Base-by-base conservation (phyloP, 30 jellyfish, hydroid and myxozoan species). In the Hydractinia echinata region DNA sequence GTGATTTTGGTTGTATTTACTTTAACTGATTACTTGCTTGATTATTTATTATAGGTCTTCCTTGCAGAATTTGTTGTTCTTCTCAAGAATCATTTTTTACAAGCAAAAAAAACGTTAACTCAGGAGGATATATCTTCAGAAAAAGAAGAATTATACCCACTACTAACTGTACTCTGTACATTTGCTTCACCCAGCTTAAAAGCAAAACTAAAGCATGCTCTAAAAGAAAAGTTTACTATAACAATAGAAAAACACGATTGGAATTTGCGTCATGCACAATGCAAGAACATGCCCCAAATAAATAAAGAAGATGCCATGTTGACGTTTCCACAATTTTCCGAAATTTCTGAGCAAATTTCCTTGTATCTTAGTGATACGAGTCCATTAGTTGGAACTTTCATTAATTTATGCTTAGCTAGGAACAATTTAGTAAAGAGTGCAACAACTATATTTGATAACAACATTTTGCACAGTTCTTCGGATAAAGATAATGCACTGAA, bases 341-440 rank as follows among this genome's bases (percentile, higher is more conserved):
- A 30, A 7, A 20, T 78, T 20, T 72, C 84, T 10, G 95, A 84
- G 54, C 90, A 90, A 2, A 84, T 89, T 67, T 67, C 79, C 73
- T 76, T 83, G 30, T 89, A 89, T 77, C 56, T 89, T 39, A 55
- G 61, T 15, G 95, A 89, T 13, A 76, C 91, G 44, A 81, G 88
- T 51, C 96, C 95, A 18, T 86, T 84, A 50, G 73, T 91, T 54
- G 89, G 86, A 5, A 73, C 96, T 6, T 53, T 89, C 20, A 83
- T 89, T 64, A 60, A 77, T 50, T 51, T 78, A 11, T 78, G 51
- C 16, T 76, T 76, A 50, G 51, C 80, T 52, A 71, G 51, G 53
- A 71, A 71, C 51, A 13, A 50, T 8, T 20, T 71, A 7, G n/a
- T 50, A 8, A 48, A 71, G 51, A 15, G 51, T 19, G 51, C 52